A percentile compares a stretch with the other conserved stretches of the same genome.
These are phyloP conservation scores for Geophilus truncorum DNA, from an alignment of 2,888 invertebrate species.

Conservation along the genomic window DNA sequence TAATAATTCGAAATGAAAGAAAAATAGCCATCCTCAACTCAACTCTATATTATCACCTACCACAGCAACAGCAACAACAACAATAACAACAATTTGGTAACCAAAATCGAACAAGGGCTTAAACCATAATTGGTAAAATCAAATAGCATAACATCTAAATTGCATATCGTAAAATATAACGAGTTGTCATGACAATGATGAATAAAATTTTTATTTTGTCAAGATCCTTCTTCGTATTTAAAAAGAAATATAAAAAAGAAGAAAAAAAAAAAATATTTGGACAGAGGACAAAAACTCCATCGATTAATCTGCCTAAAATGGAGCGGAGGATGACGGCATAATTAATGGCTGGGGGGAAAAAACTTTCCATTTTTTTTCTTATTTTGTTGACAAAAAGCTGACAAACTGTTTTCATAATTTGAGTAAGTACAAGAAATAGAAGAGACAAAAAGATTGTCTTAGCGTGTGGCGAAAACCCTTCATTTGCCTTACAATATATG, in stretches of 20 bases:
- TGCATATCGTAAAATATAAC: not conserved
- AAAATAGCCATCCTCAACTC: slow-evolving; percentile 2
- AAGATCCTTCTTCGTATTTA: not conserved
- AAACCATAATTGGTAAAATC: not conserved
- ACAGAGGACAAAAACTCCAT: not conserved
- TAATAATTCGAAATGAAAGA: not conserved
- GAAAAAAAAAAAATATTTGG: not conserved
- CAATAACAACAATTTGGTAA: not conserved
- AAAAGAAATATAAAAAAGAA: not conserved
- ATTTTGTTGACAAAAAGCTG: not conserved
- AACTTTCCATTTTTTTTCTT: not conserved
- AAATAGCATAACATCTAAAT: not conserved
- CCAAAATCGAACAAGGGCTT: not conserved
- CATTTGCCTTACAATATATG: not conserved
- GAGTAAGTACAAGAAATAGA: slow-evolving; percentile 18
- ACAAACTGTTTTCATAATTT: slow-evolving; percentile 14
- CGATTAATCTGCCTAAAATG: not conserved
- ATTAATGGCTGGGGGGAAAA: not conserved
- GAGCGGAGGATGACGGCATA: not conserved
- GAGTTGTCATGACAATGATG: too few species aligned
- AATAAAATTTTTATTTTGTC: not conserved
- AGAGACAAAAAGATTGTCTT: slow-evolving; percentile 27
- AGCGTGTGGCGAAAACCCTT: slow-evolving; percentile 9
- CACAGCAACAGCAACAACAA: slow-evolving; percentile 9
- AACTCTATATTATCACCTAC: not conserved